phyloP scores from a whole-genome alignment of 2,113 vertebrate species.

The Circaetus cinerascens region DNA sequence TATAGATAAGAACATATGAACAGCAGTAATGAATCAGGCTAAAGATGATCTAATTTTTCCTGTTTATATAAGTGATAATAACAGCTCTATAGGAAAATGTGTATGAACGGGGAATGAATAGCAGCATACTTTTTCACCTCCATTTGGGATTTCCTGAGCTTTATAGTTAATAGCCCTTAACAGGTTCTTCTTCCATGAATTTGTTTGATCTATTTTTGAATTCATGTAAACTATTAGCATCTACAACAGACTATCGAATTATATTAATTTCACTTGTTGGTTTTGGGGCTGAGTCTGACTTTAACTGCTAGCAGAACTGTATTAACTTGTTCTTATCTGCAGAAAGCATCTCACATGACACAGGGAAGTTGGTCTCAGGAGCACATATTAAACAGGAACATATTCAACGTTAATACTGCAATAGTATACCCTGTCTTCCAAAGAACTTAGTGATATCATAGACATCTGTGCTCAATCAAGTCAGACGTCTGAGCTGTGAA shows the following conservation, averaged over 20 bases:
- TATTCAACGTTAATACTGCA: neutral
- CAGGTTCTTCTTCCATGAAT: neutral
- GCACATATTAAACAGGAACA: slow-evolving; percentile 21
- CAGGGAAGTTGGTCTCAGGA: neutral
- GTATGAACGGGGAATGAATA: neutral
- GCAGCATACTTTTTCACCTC: neutral
- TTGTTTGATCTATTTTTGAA: neutral
- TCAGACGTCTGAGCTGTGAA: neutral
- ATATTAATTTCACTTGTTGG: neutral
- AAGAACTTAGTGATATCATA: slow-evolving; percentile 11
- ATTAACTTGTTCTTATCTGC: neutral
- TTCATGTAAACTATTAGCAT: neutral
- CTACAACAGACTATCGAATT: neutral
- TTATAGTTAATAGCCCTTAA: neutral
- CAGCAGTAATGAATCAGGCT: neutral
- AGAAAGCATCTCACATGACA: neutral
- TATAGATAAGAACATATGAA: neutral
- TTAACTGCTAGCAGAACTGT: neutral
- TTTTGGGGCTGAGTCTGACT: neutral
- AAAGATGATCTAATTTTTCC: neutral
- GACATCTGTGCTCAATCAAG: slow-evolving; percentile 54
- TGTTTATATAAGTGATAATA: neutral
- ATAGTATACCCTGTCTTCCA: neutral
- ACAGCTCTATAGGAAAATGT: neutral
- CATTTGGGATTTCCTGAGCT: neutral